Percentiles rank a stretch among this genome's conserved stretches.
phyloP scores from a whole-genome alignment of 2,888 invertebrate species.

The Phrixothrix hirtus region DNA sequence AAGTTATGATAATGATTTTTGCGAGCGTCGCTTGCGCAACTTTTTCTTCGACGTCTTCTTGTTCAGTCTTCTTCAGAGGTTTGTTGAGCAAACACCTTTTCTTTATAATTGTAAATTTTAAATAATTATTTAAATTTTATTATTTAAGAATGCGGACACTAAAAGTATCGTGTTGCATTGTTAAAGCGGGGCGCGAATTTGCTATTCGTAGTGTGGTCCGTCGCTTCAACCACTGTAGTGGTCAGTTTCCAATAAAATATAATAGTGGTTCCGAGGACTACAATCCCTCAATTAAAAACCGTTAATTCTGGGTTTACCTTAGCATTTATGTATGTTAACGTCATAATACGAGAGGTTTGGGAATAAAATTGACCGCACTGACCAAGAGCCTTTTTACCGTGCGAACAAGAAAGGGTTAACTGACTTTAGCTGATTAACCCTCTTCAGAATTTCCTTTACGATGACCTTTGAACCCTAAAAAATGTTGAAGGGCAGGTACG shows the following conservation, averaged over 20 bases:
- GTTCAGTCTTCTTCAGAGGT: conserved; percentile 41
- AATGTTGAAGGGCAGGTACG: conserved; percentile 37
- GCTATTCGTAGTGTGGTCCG: conserved; percentile 15
- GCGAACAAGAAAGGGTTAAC: conserved; percentile 40
- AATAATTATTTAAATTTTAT: not conserved
- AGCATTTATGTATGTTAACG: conserved; percentile 15
- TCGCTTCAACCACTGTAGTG: conserved; percentile 15
- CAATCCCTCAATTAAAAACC: conserved; percentile 38
- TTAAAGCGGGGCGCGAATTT: too few species aligned
- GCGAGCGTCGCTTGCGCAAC: conserved; percentile 52
- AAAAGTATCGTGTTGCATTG: too few species aligned
- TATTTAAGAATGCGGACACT: too few species aligned
- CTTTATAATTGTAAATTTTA: conserved; percentile 5
- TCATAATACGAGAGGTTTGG: conserved; percentile 15
- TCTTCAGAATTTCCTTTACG: conserved; percentile 21
- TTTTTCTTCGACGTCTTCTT: conserved; percentile 45
- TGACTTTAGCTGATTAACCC: conserved; percentile 28
- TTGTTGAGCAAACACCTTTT: conserved; percentile 35
- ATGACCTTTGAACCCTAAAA: conserved; percentile 29
- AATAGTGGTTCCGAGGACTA: conserved; percentile 5
- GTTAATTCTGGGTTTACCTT: conserved; percentile 32
- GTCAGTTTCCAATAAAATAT: conserved; percentile 14
- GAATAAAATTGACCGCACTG: conserved; percentile 36
- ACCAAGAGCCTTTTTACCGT: conserved; percentile 35
- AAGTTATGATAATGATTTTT: conserved; percentile 57